Base-by-base conservation (phyloP, 2,888 invertebrate genomes). In the Oscheius sp. region DNA sequence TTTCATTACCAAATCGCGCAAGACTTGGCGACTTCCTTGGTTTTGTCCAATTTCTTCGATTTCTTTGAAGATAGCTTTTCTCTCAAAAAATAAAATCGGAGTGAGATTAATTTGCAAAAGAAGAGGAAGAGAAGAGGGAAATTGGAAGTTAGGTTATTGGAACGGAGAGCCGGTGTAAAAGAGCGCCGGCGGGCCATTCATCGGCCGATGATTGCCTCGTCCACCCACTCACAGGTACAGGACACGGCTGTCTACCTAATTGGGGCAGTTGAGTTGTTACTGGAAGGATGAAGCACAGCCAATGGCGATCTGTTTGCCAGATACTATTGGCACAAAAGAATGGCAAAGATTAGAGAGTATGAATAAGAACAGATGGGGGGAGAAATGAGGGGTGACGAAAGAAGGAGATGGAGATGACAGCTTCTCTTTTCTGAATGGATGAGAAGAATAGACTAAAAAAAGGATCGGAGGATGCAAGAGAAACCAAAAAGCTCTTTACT, bases 141-240 rank as follows among this genome's bases (percentile, higher is more conserved):
- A 36, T 41, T 38, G 44, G 57, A 57, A 44, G 57, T 41, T 47
- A 20, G 22, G 22, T 17, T 24, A 51, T 51, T 57, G 57, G 44
- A 57, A 41, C 44, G 44, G 41, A 38, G 57, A 36, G 57, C 6
- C 24, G 57, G 14, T 14, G 38, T 24, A 17, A 20, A 44, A 38
- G 57, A 57, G 57, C 54, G 54, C 54, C 54, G 17, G 54, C 54
- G 33, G 54, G 14, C 33, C 54, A 54, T 54, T 54, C 54, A 54
- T 54, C 33, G 33, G 54, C 47, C 47, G 54, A 32, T 54, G 54
- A 54, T 54, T 28, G 54, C 54, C 54, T 54, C 33, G 54, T 54
- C 54, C 54, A 54, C 54, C 54, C 54, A 54, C 54, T 54, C 54
- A 20, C 54, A 54, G 54, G 54, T 54, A 54, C 54, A 54, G 54